Percentiles rank a stretch among this genome's conserved stretches.
phyloP scores from a whole-genome alignment of 2,888 invertebrate species.

The Vesta saturnalis region DNA sequence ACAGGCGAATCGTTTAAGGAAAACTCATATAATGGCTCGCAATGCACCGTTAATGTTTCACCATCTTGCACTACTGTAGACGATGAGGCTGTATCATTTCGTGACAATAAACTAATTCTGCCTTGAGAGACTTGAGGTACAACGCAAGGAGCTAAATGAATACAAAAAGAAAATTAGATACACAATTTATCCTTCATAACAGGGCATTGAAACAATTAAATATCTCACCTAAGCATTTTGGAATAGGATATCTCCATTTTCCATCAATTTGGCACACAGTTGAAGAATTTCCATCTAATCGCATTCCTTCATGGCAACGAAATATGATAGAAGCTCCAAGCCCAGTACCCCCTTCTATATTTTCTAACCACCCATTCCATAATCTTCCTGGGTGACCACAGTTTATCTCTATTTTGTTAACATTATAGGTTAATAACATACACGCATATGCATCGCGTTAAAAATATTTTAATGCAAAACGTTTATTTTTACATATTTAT shows the following conservation, averaged over 20 bases:
- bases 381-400: constrained; percentile 94
- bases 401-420: constrained; percentile 78
- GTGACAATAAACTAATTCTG: constrained; percentile 71
- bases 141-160: constrained; percentile 83
- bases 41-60: constrained; percentile 78
- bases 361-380: constrained; percentile 96
- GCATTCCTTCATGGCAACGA: constrained; percentile 92
- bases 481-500: too few species aligned
- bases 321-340: constrained; percentile 93
- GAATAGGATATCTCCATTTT: constrained; percentile 92
- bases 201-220: too few species aligned
- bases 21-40: constrained; percentile 87
- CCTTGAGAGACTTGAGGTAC: constrained; percentile 90
- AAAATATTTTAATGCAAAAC: too few species aligned
- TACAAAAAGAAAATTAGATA: background rate
- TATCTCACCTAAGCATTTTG: constrained; percentile 83
- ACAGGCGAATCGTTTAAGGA: constrained; percentile 79
- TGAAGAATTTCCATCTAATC: constrained; percentile 86
- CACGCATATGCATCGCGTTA: too few species aligned
- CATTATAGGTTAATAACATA: background rate
- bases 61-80: constrained; percentile 75
- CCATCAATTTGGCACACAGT: constrained; percentile 95
- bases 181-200: too few species aligned
- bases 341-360: constrained; percentile 88
- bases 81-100: constrained; percentile 65